These are phyloP conservation scores for Vipera latastei DNA, from an alignment of 2,797 vertebrate genomes.

Conservation along the genomic window DNA sequence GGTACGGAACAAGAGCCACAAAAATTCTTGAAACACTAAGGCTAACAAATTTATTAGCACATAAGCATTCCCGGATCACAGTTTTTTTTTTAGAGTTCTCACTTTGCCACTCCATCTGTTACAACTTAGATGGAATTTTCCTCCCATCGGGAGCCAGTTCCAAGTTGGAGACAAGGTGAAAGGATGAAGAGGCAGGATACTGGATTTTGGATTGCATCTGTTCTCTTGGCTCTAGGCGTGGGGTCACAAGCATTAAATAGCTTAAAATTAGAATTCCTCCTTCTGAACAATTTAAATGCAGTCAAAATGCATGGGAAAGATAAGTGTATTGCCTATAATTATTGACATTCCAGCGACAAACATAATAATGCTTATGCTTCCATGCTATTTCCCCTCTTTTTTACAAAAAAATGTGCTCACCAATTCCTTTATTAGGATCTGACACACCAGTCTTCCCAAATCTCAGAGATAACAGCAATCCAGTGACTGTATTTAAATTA, in stretches of 20 bases:
- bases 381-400: not conserved
- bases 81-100: not conserved
- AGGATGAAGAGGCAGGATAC: not conserved
- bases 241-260: not conserved
- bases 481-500: too few relatives aligned
- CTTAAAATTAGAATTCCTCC: not conserved
- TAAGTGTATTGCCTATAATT: not conserved
- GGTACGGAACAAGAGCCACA: not conserved
- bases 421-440: not conserved
- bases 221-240: not conserved
- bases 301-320: not conserved
- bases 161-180: not conserved
- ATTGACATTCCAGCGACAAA: not conserved
- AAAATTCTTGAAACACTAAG: not conserved
- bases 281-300: not conserved
- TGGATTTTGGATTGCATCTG: not conserved
- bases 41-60: not conserved
- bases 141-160: not conserved
- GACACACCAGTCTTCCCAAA: not conserved
- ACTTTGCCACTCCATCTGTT: not conserved
- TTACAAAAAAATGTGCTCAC: not conserved
- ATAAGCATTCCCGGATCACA: not conserved
- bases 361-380: not conserved
- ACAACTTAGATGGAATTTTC: not conserved
- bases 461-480: not conserved